Percentiles rank a stretch among this genome's conserved stretches.
These are phyloP conservation scores for Gasterosteus nipponicus DNA, from an alignment of 2,113 vertebrate genomes.

Conservation along the genomic window DNA sequence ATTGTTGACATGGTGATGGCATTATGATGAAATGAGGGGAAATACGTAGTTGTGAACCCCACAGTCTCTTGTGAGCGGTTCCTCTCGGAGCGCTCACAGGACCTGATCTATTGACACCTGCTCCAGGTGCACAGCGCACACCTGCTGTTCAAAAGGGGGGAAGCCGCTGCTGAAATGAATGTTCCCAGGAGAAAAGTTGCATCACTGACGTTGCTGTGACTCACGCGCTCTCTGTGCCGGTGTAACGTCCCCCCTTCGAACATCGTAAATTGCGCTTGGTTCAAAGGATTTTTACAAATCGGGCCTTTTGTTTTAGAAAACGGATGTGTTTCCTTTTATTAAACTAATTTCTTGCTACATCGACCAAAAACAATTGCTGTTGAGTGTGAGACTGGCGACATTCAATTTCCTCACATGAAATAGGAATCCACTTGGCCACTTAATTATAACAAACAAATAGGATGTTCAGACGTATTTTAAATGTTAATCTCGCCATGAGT, in stretches of 20 bases:
- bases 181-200: constrained; percentile 47
- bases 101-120: constrained; percentile 56
- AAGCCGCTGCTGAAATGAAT: constrained; percentile 36
- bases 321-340: constrained; percentile 37
- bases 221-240: constrained; percentile 48
- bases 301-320: constrained; percentile 42
- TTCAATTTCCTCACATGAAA: constrained; percentile 10
- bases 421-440: constrained; percentile 22
- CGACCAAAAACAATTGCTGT: constrained; percentile 34
- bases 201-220: constrained; percentile 36
- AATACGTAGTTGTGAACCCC: constrained; percentile 76
- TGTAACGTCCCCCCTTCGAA: constrained; percentile 46
- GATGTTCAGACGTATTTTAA: neutral
- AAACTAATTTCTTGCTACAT: constrained; percentile 33
- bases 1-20: constrained; percentile 49
- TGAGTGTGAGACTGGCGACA: constrained; percentile 33
- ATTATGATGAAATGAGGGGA: constrained; percentile 75
- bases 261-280: constrained; percentile 50
- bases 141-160: constrained; percentile 57
- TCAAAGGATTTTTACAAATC: constrained; percentile 57
- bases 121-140: constrained; percentile 61
- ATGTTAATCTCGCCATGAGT: constrained; percentile 7
- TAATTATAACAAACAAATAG: constrained; percentile 8
- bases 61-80: constrained; percentile 81
- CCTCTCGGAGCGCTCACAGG: constrained; percentile 56